Evolutionary conservation across 2,888 invertebrate genomes (phyloP).

Genomic region (Diaperis boleti): DNA sequence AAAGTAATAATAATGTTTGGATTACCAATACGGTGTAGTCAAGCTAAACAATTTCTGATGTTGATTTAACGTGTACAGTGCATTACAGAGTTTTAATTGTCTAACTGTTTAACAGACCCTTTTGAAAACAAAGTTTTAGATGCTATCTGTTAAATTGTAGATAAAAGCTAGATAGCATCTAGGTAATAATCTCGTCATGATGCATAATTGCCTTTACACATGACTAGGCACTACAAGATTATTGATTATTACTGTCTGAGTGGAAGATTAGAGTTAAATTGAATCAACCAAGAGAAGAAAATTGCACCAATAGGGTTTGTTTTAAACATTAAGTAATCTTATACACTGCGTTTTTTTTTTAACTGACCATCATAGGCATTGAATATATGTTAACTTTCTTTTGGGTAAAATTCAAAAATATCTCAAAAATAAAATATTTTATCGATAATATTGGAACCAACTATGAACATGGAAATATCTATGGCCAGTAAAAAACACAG

Average conservation of each 20-base stretch:
- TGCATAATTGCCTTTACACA: slow-evolving; percentile 26
- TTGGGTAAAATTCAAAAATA: too few species aligned
- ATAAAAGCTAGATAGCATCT: slow-evolving; percentile 18
- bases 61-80: too few species aligned
- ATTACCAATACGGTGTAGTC: too few species aligned
- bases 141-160: slow-evolving; percentile 22
- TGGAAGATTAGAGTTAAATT: not conserved
- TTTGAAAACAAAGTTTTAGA: slow-evolving; percentile 18
- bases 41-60: too few species aligned
- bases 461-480: too few species aligned
- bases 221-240: slow-evolving; percentile 16
- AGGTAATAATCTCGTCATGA: slow-evolving; percentile 20
- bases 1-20: too few species aligned
- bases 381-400: too few species aligned
- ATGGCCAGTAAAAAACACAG: too few species aligned
- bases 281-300: not conserved
- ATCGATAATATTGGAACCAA: too few species aligned
- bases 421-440: too few species aligned
- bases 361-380: too few species aligned
- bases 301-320: not conserved
- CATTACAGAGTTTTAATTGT: not conserved
- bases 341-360: too few species aligned
- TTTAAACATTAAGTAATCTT: not conserved
- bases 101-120: not conserved
- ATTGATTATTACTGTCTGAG: slow-evolving; percentile 20